phyloP scores from a whole-genome alignment of 2,888 invertebrate species.

The Papilio protenor region DNA sequence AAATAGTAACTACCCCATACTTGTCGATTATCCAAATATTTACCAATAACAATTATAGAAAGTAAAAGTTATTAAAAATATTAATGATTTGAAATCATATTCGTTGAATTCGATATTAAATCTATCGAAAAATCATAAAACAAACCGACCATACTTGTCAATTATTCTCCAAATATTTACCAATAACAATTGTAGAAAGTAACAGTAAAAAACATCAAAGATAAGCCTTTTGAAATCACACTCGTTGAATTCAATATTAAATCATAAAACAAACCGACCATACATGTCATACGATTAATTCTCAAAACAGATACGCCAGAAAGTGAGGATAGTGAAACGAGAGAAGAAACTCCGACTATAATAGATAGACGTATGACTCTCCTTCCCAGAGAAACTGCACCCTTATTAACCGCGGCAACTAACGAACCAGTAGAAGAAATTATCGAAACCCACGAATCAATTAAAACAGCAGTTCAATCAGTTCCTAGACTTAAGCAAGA shows the following conservation, averaged over 20 bases:
- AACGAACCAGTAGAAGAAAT: constrained; percentile 42
- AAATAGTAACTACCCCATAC: constrained; percentile 32
- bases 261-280: not conserved
- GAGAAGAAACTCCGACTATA: constrained; percentile 67
- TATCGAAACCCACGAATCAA: constrained; percentile 53
- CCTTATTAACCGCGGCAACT: constrained; percentile 55
- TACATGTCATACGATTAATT: constrained; percentile 48
- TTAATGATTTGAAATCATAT: not conserved
- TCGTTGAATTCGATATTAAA: not conserved
- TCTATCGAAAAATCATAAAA: not conserved
- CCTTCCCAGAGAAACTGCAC: constrained; percentile 62
- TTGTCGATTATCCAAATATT: constrained; percentile 31
- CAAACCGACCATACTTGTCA: constrained; percentile 26
- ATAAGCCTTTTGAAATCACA: not conserved
- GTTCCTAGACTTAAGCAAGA: constrained; percentile 57
- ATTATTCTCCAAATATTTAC: constrained; percentile 12
- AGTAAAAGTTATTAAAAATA: constrained; percentile 40
- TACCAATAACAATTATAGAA: constrained; percentile 15
- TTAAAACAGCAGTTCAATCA: constrained; percentile 54
- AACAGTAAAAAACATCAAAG: constrained; percentile 34
- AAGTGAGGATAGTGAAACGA: constrained; percentile 59
- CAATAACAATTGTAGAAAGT: constrained; percentile 20
- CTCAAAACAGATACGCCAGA: constrained; percentile 65
- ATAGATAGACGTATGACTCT: constrained; percentile 78
- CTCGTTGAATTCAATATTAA: not conserved